Conservation (phyloP, 1,140 invertebrate species). For the Brachionus paranguensis region DNA sequence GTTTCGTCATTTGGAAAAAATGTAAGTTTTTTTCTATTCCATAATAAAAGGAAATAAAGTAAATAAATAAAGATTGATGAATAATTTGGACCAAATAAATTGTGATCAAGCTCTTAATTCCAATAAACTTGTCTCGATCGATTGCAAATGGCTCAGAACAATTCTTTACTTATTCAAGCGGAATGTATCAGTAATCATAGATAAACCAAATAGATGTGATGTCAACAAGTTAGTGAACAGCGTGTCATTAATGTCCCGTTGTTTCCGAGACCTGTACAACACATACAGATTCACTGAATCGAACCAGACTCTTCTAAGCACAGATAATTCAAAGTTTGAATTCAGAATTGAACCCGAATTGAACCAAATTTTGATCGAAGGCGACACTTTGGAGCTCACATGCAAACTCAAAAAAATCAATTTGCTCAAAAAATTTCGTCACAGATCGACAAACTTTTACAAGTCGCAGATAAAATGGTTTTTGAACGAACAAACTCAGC, state of each 20-base stretch:
- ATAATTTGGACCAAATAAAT: slow-evolving; percentile 21
- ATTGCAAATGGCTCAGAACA: slow-evolving; percentile 33
- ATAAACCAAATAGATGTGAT: not conserved
- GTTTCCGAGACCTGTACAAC: slow-evolving; percentile 12
- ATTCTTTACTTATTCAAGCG: slow-evolving; percentile 24
- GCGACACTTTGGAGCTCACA: slow-evolving; percentile 5
- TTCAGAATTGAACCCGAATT: slow-evolving; percentile 9
- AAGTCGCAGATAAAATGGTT: slow-evolving; percentile 32
- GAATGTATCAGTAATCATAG: not conserved
- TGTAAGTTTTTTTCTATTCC: not conserved
- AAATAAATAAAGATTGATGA: not conserved
- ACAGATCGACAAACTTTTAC: not conserved
- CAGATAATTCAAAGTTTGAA: slow-evolving; percentile 10
- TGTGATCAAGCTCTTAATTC: not conserved
- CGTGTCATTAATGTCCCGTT: slow-evolving; percentile 13
- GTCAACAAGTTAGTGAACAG: slow-evolving; percentile 23
- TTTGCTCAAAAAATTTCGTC: not conserved
- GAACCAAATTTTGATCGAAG: slow-evolving; percentile 36
- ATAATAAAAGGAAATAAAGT: not conserved
- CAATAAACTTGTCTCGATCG: slow-evolving; percentile 11
- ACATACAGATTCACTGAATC: not conserved
- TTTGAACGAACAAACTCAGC: not conserved
- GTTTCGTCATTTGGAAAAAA: slow-evolving; percentile 27
- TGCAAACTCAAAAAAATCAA: slow-evolving; percentile 27
- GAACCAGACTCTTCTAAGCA: not conserved